Percentiles rank a stretch among this genome's conserved stretches.
phyloP scores from a whole-genome alignment of 2,113 vertebrate species.

The Daboia siamensis region DNA sequence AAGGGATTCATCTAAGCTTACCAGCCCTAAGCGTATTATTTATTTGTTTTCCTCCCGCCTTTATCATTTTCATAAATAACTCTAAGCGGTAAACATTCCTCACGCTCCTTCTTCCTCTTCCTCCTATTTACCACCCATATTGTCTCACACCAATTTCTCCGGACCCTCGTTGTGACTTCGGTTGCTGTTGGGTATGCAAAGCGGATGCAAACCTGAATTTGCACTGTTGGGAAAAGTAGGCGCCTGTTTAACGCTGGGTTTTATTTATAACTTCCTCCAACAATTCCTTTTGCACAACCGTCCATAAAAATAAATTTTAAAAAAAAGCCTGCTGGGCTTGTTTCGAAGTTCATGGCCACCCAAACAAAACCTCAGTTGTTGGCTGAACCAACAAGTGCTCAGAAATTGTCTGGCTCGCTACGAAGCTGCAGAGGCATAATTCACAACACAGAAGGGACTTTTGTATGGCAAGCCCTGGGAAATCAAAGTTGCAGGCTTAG shows the following conservation, averaged over 20 bases:
- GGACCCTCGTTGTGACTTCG: neutral
- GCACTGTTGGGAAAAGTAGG: neutral
- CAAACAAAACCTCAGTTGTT: neutral
- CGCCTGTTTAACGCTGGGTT: neutral
- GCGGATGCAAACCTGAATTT: neutral
- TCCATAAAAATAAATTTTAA: neutral
- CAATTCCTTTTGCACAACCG: neutral
- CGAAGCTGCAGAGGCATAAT: neutral
- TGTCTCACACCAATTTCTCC: neutral
- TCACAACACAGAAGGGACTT: neutral
- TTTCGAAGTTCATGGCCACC: neutral
- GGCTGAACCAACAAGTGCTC: neutral
- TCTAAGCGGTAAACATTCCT: no score
- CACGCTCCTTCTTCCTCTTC: no score
- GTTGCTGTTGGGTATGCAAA: neutral
- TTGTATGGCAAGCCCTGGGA: neutral
- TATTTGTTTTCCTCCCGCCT: no score
- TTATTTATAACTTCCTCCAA: neutral
- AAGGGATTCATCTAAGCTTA: neutral
- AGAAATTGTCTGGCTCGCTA: neutral
- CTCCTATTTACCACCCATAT: neutral
- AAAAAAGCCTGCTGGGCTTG: neutral
- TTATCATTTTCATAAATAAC: no score
- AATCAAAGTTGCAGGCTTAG: neutral
- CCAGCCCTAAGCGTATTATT: neutral